These are phyloP conservation scores for Malacoctenus gilli DNA, from an alignment of 2,797 vertebrate species.

Conservation along the genomic window DNA sequence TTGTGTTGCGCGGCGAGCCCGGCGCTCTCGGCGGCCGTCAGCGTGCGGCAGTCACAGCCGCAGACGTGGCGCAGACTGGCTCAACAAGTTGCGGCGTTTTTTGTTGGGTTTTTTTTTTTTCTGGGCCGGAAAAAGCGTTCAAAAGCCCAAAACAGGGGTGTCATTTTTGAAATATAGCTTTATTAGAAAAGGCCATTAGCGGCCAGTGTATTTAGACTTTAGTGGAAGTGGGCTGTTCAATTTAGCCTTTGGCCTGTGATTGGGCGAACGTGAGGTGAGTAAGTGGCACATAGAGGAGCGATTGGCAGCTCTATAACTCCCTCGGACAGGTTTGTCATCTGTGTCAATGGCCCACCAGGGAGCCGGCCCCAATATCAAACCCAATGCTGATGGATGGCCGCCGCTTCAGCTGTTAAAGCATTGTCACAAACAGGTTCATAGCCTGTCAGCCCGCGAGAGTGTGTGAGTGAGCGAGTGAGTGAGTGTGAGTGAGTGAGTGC, in stretches of 20 bases:
- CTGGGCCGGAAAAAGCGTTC: neutral
- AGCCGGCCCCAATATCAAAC: constrained; percentile 77
- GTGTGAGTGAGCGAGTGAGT: constrained; percentile 28
- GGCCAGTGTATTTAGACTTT: constrained; percentile 33
- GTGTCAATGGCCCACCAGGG: constrained; percentile 79
- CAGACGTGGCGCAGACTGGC: constrained; percentile 20
- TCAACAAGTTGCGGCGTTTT: constrained; percentile 33
- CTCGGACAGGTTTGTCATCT: constrained; percentile 78
- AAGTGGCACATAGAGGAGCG: constrained; percentile 44
- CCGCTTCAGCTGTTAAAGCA: constrained; percentile 76
- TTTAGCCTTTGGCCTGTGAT: constrained; percentile 57
- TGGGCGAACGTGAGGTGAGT: constrained; percentile 57
- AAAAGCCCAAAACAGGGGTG: constrained; percentile 9
- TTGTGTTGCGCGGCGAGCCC: constrained; percentile 63
- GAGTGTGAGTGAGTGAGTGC: constrained; percentile 29
- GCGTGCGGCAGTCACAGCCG: constrained; percentile 48
- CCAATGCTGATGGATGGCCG: constrained; percentile 78
- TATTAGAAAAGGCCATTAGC: constrained; percentile 43
- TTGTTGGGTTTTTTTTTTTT: too few species aligned
- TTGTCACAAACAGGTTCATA: constrained; percentile 67
- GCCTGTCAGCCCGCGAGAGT: constrained; percentile 52
- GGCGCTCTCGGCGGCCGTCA: constrained; percentile 63
- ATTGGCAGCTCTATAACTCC: constrained; percentile 79
- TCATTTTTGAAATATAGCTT: constrained; percentile 41
- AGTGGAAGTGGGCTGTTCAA: constrained; percentile 47